phyloP scores from a whole-genome alignment of 1,140 invertebrate genomes.

The Platorchestia sp. region DNA sequence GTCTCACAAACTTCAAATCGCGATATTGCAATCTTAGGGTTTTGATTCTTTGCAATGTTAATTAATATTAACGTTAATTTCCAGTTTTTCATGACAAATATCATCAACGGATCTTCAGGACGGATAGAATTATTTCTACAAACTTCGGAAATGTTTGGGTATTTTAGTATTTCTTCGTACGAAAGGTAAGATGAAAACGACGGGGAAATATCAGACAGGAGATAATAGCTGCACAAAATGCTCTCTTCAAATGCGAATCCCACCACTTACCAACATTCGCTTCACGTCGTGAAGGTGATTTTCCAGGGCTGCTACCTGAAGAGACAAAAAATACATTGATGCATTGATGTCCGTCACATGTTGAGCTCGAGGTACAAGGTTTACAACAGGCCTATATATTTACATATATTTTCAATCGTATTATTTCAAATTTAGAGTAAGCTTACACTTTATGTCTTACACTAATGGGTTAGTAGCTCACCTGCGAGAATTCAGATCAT shows the following conservation, averaged over 20 bases:
- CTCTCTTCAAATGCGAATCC: not conserved
- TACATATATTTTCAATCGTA: not conserved
- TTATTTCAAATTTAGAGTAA: not conserved
- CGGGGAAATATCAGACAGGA: not conserved
- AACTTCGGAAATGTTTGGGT: not conserved
- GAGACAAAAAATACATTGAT: not conserved
- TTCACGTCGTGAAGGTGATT: not conserved
- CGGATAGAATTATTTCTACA: not conserved
- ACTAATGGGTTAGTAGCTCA: not conserved
- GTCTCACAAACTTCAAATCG: not conserved
- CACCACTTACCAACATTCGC: not conserved
- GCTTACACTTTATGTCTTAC: not conserved
- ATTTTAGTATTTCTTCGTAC: not conserved
- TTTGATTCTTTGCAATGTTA: not conserved
- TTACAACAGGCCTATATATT: not conserved
- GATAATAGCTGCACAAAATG: not conserved
- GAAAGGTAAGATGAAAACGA: not conserved
- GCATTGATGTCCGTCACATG: not conserved
- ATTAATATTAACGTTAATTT: not conserved
- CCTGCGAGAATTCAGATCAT: not conserved
- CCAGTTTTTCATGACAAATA: not conserved
- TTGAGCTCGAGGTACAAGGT: not conserved
- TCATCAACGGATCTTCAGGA: not conserved
- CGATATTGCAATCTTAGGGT: not conserved
- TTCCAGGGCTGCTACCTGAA: not conserved